These are phyloP conservation scores for Calliscelio sp. DNA, from an alignment of 2,888 invertebrate genomes.

Conservation along the genomic window DNA sequence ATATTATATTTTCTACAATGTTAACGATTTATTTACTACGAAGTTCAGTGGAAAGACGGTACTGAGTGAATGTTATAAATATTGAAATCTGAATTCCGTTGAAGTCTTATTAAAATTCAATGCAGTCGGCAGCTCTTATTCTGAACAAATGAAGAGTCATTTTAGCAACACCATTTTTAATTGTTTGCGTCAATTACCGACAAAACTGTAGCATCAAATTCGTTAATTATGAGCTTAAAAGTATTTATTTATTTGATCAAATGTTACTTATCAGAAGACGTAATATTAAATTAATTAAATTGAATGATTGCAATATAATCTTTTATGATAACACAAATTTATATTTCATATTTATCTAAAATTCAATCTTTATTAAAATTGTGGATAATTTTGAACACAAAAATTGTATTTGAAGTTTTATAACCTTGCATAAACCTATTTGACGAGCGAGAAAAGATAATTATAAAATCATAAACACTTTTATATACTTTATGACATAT, in stretches of 20 bases:
- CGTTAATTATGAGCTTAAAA: not conserved
- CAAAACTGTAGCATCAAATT: not conserved
- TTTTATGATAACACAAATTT: not conserved
- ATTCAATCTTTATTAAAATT: too few species aligned
- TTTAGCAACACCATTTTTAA: not conserved
- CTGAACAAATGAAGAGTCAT: not conserved
- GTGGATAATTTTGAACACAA: too few species aligned
- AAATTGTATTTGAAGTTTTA: too few species aligned
- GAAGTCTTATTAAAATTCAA: not conserved
- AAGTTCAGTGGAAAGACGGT: not conserved
- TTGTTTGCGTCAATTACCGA: not conserved
- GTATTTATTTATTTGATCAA: not conserved
- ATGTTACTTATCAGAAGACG: not conserved
- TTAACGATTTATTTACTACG: slow-evolving; percentile 39
- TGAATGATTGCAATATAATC: not conserved
- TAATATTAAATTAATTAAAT: not conserved
- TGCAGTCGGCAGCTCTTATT: not conserved
- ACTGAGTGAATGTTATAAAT: slow-evolving; percentile 15
- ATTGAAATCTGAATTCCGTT: not conserved
- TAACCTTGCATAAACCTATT: not conserved
- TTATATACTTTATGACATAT: not conserved
- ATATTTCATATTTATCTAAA: not conserved
- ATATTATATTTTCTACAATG: slow-evolving; percentile 23
- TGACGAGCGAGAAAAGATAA: slow-evolving; percentile 9
- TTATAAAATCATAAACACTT: slow-evolving; percentile 9